These are phyloP conservation scores for Acanthisitta chloris DNA, from an alignment of 2,113 vertebrate genomes.

Conservation along the genomic window DNA sequence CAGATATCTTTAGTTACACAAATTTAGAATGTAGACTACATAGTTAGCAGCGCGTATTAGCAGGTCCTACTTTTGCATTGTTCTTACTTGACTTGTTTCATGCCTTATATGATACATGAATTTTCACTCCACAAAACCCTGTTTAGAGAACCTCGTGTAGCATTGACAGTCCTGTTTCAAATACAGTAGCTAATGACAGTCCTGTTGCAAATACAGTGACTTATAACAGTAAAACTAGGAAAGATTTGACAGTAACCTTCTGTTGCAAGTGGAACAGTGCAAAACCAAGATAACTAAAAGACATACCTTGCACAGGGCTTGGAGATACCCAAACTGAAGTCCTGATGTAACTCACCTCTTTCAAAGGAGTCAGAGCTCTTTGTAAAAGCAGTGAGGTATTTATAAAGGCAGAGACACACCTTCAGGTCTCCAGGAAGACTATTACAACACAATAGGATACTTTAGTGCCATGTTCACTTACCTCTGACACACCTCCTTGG, in stretches of 20 bases:
- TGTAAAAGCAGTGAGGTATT: conserved; percentile 34
- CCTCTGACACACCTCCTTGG: conserved; percentile 62
- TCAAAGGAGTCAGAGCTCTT: not conserved
- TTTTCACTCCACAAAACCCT: not conserved
- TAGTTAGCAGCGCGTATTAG: not conserved
- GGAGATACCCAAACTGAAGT: not conserved
- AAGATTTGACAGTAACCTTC: not conserved
- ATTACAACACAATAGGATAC: conserved; percentile 54
- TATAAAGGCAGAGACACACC: conserved; percentile 78
- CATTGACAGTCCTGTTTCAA: not conserved
- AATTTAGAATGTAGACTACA: not conserved
- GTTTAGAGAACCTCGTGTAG: not conserved
- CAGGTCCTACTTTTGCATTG: not conserved
- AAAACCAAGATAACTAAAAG: not conserved
- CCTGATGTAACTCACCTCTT: not conserved
- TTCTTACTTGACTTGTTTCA: not conserved
- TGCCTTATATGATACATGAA: not conserved
- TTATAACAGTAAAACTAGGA: not conserved
- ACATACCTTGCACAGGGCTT: conserved; percentile 35
- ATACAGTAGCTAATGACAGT: not conserved
- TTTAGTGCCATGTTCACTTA: not conserved
- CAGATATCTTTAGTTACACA: not conserved
- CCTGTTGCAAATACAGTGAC: not conserved
- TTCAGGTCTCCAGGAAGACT: conserved; percentile 34
- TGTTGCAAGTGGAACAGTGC: not conserved